phyloP scores from a whole-genome alignment of 2,113 vertebrate genomes.

The Podilymbus podiceps region DNA sequence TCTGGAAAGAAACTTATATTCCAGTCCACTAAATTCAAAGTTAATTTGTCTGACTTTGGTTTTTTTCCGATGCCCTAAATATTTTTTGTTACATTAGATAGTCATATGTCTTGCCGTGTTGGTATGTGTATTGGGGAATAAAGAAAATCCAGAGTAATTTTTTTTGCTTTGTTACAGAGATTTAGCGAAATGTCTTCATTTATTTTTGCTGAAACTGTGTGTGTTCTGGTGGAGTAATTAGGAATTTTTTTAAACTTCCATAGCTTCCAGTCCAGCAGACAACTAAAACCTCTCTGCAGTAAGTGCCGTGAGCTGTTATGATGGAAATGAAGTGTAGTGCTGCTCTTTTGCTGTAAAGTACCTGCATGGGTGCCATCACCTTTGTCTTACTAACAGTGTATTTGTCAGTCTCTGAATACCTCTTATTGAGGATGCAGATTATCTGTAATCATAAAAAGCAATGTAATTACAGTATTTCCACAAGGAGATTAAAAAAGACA shows the following conservation, averaged over 20 bases:
- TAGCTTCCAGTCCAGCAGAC: not conserved
- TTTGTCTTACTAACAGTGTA: not conserved
- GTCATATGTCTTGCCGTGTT: not conserved
- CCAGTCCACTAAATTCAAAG: not conserved
- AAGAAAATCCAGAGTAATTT: not conserved
- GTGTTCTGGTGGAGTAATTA: not conserved
- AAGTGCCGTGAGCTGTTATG: not conserved
- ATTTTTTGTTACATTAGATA: not conserved
- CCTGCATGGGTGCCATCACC: not conserved
- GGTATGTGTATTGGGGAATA: not conserved
- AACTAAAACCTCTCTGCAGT: not conserved
- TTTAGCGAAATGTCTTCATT: not conserved
- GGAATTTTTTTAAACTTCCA: not conserved
- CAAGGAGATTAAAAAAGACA: not conserved
- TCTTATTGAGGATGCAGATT: not conserved
- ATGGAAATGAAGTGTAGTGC: not conserved
- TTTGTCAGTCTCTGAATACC: not conserved
- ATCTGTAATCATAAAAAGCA: not conserved
- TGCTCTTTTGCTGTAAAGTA: not conserved
- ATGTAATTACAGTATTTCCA: not conserved
- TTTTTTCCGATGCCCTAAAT: not conserved
- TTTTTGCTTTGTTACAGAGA: not conserved
- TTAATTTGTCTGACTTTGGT: not conserved
- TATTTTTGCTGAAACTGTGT: not conserved
- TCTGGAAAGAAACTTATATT: not conserved